A percentile compares a stretch with the other conserved stretches of the same genome.
Conservation (phyloP, 2,113 vertebrate species). For the Limanda limanda region DNA sequence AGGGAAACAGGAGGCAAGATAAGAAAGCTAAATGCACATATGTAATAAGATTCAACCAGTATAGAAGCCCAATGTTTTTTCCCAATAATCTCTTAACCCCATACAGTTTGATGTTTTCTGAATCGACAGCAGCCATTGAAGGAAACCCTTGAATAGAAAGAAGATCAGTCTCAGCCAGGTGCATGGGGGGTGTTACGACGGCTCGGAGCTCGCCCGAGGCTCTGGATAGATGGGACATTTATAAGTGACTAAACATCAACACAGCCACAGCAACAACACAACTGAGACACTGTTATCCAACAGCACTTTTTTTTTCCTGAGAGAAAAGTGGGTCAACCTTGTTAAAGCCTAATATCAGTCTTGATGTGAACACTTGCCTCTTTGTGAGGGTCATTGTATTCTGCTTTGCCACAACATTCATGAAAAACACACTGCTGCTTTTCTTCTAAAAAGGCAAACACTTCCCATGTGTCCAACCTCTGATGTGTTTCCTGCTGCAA, state of each 20-base stretch:
- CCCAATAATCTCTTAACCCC: not conserved
- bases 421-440: conserved; percentile 7
- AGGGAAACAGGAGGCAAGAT: too few species aligned
- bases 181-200: conserved; percentile 8
- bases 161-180: not conserved
- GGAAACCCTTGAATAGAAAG: not conserved
- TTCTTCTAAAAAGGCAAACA: not conserved
- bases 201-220: conserved; percentile 24
- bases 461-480: not conserved
- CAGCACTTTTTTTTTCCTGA: conserved; percentile 16
- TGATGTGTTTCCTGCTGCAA: not conserved
- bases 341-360: conserved; percentile 52
- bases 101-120: not conserved
- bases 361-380: conserved; percentile 50
- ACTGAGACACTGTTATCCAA: conserved; percentile 46
- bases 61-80: not conserved
- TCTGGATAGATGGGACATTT: conserved; percentile 30
- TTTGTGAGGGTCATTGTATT: not conserved
- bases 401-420: too few species aligned
- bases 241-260: conserved; percentile 4
- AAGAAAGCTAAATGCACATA: too few species aligned
- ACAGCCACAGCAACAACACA: conserved; percentile 41
- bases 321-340: conserved; percentile 69
- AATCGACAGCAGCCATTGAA: not conserved
- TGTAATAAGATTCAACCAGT: too few species aligned